These are phyloP conservation scores for Avahi laniger DNA, from an alignment of 2,797 vertebrate species.

Conservation along the genomic window DNA sequence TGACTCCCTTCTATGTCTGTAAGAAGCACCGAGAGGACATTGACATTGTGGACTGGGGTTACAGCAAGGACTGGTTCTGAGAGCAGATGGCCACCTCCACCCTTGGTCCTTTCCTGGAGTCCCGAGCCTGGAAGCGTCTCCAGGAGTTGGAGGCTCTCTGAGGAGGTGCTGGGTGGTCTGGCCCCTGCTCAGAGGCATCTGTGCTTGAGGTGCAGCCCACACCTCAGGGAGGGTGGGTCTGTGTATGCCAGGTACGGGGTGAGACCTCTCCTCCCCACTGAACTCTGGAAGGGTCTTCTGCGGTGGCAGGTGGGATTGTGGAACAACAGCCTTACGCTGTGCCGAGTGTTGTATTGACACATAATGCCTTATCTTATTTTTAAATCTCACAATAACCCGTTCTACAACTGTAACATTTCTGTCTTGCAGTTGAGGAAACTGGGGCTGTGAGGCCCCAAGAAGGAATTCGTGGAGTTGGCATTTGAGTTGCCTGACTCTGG, in stretches of 20 bases:
- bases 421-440: neutral
- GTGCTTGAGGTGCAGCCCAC: neutral
- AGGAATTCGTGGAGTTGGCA: neutral
- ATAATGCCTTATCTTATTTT: neutral
- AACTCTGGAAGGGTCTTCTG: neutral
- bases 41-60: rapidly evolving
- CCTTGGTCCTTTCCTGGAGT: neutral
- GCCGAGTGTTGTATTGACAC: neutral
- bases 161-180: neutral
- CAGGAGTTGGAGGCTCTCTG: neutral
- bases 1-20: neutral
- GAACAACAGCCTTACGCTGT: rapidly evolving
- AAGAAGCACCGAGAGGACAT: neutral
- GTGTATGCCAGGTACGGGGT: neutral
- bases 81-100: neutral
- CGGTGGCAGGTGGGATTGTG: neutral
- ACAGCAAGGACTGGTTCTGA: neutral
- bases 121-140: neutral
- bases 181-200: neutral
- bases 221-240: neutral
- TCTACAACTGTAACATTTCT: neutral
- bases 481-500: neutral
- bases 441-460: neutral
- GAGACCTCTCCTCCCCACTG: neutral
- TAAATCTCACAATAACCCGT: neutral